These are phyloP conservation scores for Mus spretus DNA, from an alignment of 2,797 vertebrate species.

Conservation along the genomic window DNA sequence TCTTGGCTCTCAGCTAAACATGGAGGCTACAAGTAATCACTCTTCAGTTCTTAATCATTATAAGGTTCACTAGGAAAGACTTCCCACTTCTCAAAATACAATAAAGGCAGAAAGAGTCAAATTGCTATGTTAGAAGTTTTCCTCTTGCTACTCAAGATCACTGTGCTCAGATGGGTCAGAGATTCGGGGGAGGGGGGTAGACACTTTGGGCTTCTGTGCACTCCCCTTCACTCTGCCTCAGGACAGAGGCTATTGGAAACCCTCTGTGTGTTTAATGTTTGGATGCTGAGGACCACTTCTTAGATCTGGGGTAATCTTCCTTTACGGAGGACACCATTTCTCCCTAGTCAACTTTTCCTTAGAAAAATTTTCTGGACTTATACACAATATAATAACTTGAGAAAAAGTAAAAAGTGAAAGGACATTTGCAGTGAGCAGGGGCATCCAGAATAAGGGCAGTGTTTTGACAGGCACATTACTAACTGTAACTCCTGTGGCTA, in stretches of 20 bases:
- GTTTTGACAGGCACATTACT: background rate
- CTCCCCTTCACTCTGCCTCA: background rate
- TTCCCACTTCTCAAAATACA: background rate
- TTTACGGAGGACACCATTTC: background rate
- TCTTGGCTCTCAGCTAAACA: background rate
- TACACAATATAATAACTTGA: background rate
- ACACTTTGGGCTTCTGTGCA: background rate
- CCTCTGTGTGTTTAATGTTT: background rate
- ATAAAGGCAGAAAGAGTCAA: background rate
- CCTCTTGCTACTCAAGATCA: rapidly evolving
- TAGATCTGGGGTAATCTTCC: background rate
- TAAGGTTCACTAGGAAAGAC: background rate
- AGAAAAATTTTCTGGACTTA: background rate
- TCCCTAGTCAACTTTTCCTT: background rate
- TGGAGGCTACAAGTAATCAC: background rate
- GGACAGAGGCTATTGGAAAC: background rate
- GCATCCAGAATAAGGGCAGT: background rate
- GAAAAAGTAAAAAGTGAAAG: background rate
- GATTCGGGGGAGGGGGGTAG: rapidly evolving
- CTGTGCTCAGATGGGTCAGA: background rate
- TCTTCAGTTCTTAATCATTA: rapidly evolving
- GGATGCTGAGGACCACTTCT: background rate
- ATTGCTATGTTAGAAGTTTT: background rate
- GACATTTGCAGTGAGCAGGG: background rate
- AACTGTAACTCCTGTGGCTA: background rate